Base-by-base conservation (phyloP, 2,113 vertebrate species). In the Heliornis fulica region DNA sequence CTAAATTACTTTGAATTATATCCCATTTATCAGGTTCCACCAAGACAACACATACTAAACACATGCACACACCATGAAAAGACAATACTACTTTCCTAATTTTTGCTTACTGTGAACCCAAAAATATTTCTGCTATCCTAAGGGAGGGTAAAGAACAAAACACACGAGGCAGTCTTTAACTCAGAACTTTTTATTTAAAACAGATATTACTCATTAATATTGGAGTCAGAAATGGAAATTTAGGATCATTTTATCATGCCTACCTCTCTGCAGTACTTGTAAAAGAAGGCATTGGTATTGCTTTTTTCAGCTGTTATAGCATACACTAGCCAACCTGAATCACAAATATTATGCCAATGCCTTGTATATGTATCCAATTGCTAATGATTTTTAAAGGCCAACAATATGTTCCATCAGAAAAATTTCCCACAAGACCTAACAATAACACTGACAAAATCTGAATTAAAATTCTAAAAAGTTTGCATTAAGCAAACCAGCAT, bases 341-440 rank as follows among this genome's bases (percentile, higher is more conserved):
- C 82, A 36, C 31, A 74, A 68, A 54, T 84, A 90, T 59, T 79
- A 53, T 76, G 72, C 71, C 94, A 91, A 63, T 92, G 68, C 79
- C 92, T 85, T 90, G 26, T 78, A 92, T 72, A 74, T 79, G 60
- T 84, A 96, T 93, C 41, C 53, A 95, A 71, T 82, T 96, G 50
- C 69, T 96, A 95, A 96, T 60, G 57, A 83, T 61, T 83, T 92
- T 96, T 94, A 96, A 97, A 96, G 69, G 82, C 63, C 89, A 95
- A 95, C 87, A 90, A 84, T 90, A 87, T 84, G 48, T 70, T 95
- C 22, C 45, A 59, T 78, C 60, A 88, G 51, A 87, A 38, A 70
- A 94, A 87, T 54, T 82, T 87, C 89, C 57, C 61, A 45, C 20
- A 72, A 54, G 36, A 93, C 41, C 57, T 91, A 53, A 84, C 87